These are phyloP conservation scores for Cryptocephalus moraei DNA, from an alignment of 2,888 invertebrate species.

Conservation along the genomic window DNA sequence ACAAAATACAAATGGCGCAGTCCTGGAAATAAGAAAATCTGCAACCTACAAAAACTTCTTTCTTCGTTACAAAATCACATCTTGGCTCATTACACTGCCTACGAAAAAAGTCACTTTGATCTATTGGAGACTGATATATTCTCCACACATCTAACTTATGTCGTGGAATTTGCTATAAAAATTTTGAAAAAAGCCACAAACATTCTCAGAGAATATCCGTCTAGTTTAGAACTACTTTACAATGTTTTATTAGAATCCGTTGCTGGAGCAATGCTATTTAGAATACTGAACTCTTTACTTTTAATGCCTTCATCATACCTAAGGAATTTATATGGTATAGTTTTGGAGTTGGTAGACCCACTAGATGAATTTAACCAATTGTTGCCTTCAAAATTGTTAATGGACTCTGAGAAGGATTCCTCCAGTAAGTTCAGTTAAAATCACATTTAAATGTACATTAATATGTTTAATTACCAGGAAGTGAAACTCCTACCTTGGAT, in stretches of 20 bases:
- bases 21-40: conserved; percentile 26
- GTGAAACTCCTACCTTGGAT: conserved; percentile 41
- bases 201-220: conserved; percentile 32
- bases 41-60: conserved; percentile 43
- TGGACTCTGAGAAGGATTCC: conserved; percentile 26
- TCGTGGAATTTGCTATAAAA: conserved; percentile 29
- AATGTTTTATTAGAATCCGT: conserved; percentile 45
- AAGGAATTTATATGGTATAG: conserved; percentile 30
- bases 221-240: conserved; percentile 35
- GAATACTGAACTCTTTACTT: conserved; percentile 46
- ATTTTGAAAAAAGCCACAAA: conserved; percentile 30
- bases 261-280: conserved; percentile 47
- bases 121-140: conserved; percentile 19
- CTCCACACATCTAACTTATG: conserved; percentile 26
- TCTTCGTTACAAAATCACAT: conserved; percentile 50
- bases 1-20: conserved; percentile 28
- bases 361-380: conserved; percentile 36
- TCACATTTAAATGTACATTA: neutral
- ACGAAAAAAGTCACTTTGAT: conserved; percentile 5
- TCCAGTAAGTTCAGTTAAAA: conserved; percentile 19
- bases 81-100: conserved; percentile 40
- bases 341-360: conserved; percentile 35
- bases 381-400: conserved; percentile 32
- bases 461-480: conserved; percentile 25
- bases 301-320: conserved; percentile 40